A percentile compares a stretch with the other conserved stretches of the same genome.
These are phyloP conservation scores for Dasyurus viverrinus DNA, from an alignment of 2,113 vertebrate genomes.

Conservation along the genomic window DNA sequence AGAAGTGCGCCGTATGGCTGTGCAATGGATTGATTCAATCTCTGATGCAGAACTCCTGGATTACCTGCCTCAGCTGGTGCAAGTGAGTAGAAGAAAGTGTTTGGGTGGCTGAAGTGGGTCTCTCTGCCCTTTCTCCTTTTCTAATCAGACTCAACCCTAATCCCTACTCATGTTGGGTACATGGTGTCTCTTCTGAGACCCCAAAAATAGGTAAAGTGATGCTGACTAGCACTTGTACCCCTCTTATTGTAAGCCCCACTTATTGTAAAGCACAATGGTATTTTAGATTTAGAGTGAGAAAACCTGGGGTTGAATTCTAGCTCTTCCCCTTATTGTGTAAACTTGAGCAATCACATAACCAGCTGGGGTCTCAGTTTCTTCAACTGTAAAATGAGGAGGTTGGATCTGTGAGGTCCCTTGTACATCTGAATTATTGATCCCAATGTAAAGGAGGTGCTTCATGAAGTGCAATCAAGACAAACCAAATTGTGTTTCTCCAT, in stretches of 20 bases:
- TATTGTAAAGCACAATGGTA: background rate
- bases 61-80: slow-evolving; percentile 97
- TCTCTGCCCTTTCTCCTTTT: background rate
- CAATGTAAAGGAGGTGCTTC: background rate
- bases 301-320: background rate
- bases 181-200: background rate
- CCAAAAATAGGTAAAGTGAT: background rate
- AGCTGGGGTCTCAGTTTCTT: background rate
- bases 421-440: background rate
- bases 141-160: background rate
- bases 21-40: slow-evolving; percentile 97
- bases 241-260: background rate
- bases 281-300: background rate
- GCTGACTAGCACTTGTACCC: background rate
- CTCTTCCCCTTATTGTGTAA: background rate
- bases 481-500: background rate
- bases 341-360: background rate
- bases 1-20: slow-evolving; percentile 94
- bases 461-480: background rate
- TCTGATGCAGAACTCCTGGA: slow-evolving; percentile 94
- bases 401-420: background rate
- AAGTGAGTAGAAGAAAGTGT: slow-evolving; percentile 83
- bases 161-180: background rate
- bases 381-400: background rate
- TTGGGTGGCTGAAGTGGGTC: background rate